phyloP scores from a whole-genome alignment of 1,140 invertebrate species.

The Macrostomum lignano region DNA sequence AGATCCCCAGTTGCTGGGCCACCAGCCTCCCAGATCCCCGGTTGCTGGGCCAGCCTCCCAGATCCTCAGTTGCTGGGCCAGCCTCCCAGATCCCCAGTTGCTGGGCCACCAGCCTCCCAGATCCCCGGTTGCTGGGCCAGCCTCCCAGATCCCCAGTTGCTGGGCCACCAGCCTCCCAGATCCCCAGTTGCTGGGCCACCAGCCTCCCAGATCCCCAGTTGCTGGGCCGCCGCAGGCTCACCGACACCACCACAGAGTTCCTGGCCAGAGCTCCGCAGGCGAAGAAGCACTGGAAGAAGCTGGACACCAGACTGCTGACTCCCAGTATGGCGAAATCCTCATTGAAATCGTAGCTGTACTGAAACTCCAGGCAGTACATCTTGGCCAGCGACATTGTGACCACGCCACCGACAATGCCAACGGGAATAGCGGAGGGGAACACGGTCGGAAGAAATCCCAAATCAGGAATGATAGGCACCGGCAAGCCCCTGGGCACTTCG shows the following conservation, averaged over 20 bases:
- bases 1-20: no score
- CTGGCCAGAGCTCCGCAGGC: background rate
- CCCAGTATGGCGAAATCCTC: background rate
- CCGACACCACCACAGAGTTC: background rate
- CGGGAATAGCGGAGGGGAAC: background rate
- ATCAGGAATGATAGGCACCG: constrained; percentile 1
- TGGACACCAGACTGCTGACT: background rate
- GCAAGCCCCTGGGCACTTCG: constrained; percentile 28
- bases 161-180: no score
- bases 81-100: no score
- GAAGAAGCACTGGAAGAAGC: background rate
- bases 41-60: no score
- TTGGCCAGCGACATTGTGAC: background rate
- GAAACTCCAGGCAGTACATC: background rate
- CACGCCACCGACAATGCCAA: background rate
- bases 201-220: no score
- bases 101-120: no score
- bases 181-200: no score
- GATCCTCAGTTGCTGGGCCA: no score
- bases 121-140: no score
- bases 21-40: no score
- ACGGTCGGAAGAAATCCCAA: background rate
- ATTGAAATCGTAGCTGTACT: background rate
- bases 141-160: no score
- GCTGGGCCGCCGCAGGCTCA: no score